Percentiles rank a stretch among this genome's conserved stretches.
Conservation (phyloP, 2,113 vertebrate species). For the Sapayoa aenigma region DNA sequence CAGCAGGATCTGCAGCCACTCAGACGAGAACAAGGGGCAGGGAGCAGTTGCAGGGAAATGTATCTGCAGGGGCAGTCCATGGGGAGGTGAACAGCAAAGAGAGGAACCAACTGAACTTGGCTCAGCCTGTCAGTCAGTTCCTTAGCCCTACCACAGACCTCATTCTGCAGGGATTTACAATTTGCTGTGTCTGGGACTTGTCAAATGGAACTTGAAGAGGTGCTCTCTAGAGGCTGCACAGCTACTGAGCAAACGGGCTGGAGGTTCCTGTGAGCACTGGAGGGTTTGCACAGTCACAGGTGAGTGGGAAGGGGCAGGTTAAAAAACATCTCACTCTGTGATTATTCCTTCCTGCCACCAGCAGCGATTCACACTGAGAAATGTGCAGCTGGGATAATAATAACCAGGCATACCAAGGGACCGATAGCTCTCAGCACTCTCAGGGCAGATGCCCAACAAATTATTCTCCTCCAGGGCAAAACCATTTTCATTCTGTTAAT, state of each 20-base stretch:
- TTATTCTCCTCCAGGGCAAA: slow-evolving; percentile 13
- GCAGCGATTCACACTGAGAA: accelerated
- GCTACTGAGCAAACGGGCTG: accelerated
- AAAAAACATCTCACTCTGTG: neutral
- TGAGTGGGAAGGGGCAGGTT: neutral
- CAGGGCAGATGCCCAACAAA: neutral
- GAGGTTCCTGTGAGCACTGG: neutral
- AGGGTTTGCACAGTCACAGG: neutral
- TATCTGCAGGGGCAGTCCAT: accelerated
- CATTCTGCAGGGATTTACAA: neutral
- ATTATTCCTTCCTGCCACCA: neutral
- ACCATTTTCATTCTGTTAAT: neutral
- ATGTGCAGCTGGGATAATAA: neutral
- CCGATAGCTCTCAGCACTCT: neutral
- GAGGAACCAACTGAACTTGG: neutral
- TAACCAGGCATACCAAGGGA: neutral
- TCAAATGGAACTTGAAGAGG: neutral
- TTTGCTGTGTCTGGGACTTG: neutral
- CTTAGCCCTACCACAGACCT: neutral
- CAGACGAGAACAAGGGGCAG: accelerated
- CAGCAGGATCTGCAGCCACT: neutral
- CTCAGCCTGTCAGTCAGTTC: neutral
- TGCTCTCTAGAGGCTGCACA: neutral
- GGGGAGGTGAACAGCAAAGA: neutral
- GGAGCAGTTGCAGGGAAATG: neutral